A percentile compares a stretch with the other conserved stretches of the same genome.
These are phyloP conservation scores for Oreochromis tanganicae DNA, from an alignment of 2,113 vertebrate species.

Conservation along the genomic window DNA sequence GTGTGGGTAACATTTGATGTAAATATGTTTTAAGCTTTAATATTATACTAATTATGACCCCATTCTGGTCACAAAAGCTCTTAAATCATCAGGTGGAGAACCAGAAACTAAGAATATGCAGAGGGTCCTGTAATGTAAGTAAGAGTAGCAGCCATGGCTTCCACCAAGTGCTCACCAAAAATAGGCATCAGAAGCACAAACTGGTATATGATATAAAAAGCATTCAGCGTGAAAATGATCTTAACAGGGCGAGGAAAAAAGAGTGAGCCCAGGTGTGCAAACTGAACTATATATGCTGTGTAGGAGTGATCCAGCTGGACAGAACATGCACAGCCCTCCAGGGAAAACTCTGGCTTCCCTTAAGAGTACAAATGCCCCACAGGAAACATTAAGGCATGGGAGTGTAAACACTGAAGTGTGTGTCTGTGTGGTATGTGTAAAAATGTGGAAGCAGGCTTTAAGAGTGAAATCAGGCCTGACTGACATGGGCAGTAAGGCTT, in stretches of 20 bases:
- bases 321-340: not conserved
- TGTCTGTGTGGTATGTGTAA: not conserved
- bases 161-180: not conserved
- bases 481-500: constrained; percentile 41
- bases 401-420: not conserved
- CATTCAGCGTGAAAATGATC: not conserved
- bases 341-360: not conserved
- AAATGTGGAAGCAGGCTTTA: not conserved
- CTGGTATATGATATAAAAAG: not conserved
- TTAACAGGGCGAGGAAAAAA: not conserved
- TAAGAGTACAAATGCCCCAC: constrained; percentile 18
- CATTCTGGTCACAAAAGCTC: not conserved
- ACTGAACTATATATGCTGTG: not conserved
- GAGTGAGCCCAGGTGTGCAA: not conserved
- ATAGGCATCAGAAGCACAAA: not conserved
- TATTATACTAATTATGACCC: not conserved
- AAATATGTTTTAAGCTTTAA: not conserved
- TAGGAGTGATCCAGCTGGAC: constrained; percentile 16
- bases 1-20: not conserved
- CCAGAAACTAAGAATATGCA: not conserved
- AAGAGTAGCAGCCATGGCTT: not conserved
- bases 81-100: not conserved
- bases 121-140: not conserved
- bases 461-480: constrained; percentile 17
- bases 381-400: not conserved